phyloP scores from a whole-genome alignment of 1,140 invertebrate species.

The Archegozetes longisetosus region DNA sequence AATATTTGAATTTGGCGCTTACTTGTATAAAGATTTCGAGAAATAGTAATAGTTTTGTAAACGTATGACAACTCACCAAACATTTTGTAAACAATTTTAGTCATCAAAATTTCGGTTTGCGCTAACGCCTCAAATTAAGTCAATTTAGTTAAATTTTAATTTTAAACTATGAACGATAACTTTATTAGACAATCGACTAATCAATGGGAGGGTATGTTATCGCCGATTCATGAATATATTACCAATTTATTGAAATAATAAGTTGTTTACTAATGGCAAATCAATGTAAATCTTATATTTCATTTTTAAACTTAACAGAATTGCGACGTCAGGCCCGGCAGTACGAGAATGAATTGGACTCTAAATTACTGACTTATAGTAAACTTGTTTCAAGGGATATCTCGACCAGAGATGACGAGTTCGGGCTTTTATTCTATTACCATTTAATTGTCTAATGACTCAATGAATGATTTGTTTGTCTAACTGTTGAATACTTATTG shows the following conservation, averaged over 20 bases:
- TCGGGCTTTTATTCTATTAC: no score
- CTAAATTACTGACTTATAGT: constrained; percentile 85
- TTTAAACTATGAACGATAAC: background rate
- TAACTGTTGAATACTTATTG: constrained; percentile 2
- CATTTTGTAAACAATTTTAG: no score
- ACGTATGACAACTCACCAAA: no score
- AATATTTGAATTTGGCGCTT: no score
- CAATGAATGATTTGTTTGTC: background rate
- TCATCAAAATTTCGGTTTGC: no score
- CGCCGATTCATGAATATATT: background rate
- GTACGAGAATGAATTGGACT: constrained; percentile 90
- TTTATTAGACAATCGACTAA: background rate
- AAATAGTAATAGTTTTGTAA: no score
- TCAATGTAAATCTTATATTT: background rate
- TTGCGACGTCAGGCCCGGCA: constrained; percentile 77
- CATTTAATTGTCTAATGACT: no score
- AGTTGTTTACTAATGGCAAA: no score
- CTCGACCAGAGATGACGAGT: constrained; percentile 14
- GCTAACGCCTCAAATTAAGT: no score
- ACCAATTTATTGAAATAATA: background rate
- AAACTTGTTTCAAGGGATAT: constrained; percentile 57
- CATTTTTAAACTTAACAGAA: constrained; percentile 39
- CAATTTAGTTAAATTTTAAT: background rate
- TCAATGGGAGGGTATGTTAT: constrained; percentile 13
- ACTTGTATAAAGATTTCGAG: no score